Evolutionary conservation across 2,113 vertebrate genomes (phyloP), one percentile per base, ranked within the genome.

Genomic region (Dasyurus viverrinus): DNA sequence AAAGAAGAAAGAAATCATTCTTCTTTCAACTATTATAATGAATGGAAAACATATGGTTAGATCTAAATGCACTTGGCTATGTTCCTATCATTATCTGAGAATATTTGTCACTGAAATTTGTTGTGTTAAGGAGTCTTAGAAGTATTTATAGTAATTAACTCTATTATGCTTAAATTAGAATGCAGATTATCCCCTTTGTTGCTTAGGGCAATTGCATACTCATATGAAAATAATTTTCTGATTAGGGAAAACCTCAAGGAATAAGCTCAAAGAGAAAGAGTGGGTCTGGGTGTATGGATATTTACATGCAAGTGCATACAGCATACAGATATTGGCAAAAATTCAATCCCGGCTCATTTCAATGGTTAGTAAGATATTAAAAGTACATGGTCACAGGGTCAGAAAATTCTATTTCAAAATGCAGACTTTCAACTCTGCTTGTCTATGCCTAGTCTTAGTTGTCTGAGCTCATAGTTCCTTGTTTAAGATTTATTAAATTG

Each of bases 71-170:
- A 95, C 53, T 76, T 93, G 53, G 25, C 50, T 54, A 8, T 95
- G 94, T 97, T 93, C 46, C 89, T 36, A 94, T 95, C 92, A 84
- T 92, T 93, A 36, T 52, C 52, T 92, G 54, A 57, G 94, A 91
- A 55, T 90, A 92, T 57, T 92, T 94, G 50, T 96, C 92, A 92
- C 42, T 93, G 53, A 94, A 95, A 89, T 90, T 12, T 52, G 89
- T 92, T 94, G 48, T 93, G 22, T 30, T 53, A 93, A 94, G 89
- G 22, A 24, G 7, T 54, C 27, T 48, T 94, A 89, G 89, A 93
- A 91, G 95, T 60, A 89, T 57, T 92, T 93, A 54, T 2, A 90
- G 91, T 60, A 90, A 96, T 93, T 36, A 92, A 93, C n/a, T 91
- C 68, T 90, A 50, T 92, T 93, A 92, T 91, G 84, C 53, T 68